These are phyloP conservation scores for Drosophila repletoides DNA, from an alignment of 1,140 invertebrate species.

Conservation along the genomic window DNA sequence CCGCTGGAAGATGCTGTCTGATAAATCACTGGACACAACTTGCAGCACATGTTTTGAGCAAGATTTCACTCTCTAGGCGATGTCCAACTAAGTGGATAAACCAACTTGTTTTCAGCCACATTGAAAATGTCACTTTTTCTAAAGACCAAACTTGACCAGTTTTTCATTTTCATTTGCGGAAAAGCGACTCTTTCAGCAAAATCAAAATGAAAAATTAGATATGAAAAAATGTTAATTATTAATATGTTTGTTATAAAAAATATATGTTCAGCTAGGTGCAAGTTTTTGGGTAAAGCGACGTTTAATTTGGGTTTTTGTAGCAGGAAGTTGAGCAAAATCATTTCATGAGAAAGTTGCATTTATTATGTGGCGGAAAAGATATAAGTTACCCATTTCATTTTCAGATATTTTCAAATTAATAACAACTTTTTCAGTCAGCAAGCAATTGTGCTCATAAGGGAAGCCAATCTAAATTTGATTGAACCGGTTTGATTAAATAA, in stretches of 20 bases:
- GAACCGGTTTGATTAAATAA: no score
- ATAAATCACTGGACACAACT: conserved; percentile 49
- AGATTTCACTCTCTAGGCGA: conserved; percentile 69
- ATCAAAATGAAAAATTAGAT: conserved; percentile 1
- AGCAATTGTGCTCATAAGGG: no score
- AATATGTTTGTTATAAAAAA: conserved; percentile 40
- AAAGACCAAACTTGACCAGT: conserved; percentile 42
- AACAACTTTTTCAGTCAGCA: no score
- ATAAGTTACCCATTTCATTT: not conserved
- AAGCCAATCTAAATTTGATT: no score
- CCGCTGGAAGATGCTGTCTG: conserved; percentile 16
- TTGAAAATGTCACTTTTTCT: conserved; percentile 50
- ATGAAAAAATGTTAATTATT: conserved; percentile 47
- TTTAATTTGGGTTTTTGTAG: conserved; percentile 8
- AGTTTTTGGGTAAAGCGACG: conserved; percentile 7
- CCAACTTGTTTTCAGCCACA: conserved; percentile 54
- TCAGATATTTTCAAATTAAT: not conserved
- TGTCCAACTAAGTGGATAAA: conserved; percentile 27
- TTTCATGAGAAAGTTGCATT: conserved; percentile 18
- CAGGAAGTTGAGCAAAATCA: conserved; percentile 45
- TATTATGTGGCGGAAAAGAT: no score
- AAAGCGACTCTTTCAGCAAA: conserved; percentile 45
- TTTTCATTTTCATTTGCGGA: conserved; percentile 70
- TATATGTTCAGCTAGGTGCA: conserved; percentile 25
- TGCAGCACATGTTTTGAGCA: conserved; percentile 65